Evolutionary conservation across 92 coral and sea anemone genomes (phyloP), one percentile per base, ranked within the genome.

Genomic region (Siderastrea siderea): DNA sequence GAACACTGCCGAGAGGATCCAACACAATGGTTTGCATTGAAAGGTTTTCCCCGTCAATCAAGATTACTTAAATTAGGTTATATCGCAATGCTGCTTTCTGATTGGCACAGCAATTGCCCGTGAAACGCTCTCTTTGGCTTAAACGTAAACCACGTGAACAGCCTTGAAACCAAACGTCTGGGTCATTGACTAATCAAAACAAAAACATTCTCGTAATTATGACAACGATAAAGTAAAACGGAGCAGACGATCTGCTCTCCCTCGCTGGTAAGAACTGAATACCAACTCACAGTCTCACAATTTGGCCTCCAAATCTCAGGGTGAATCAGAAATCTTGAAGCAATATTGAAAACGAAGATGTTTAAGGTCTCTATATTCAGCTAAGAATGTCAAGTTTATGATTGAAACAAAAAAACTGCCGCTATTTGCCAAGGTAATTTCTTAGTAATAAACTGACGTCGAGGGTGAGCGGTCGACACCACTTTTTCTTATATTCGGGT

Each of bases 111-210:
- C 43, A 61, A 2, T 15, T 6, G 19, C 5, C 19, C 19, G 66
- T n/a, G n/a, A 14, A 5, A 61, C 66, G 3, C 19, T 15, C 66
- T 61, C 66, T 5, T 61, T 61, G 19, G 66, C 19, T 61, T 61
- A 19, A 61, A 12, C 66, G 47, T 19, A 38, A 13, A 59, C 46
- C 81, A 77, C 81, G 81, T 77, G 81, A 3, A 45, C 78, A 52
- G 19, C 50, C 62, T 16, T 51, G 53, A 3, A 51, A 74, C 46
- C 62, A 74, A 74, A 57, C 48, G 68, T 43, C 9, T 57, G 9
- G 3, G 61, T 57, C 61, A 57, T 76, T 52, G 80, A 77, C 46
- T 77, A 77, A 77, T 58, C 45, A 77, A 3, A 77, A 45, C 47
- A 46, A 77, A 44, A 1, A 44, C 17, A 9, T 58, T 44, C 46